Base-by-base conservation (phyloP, 2,888 invertebrate genomes). In the Microplitis deprimator region DNA sequence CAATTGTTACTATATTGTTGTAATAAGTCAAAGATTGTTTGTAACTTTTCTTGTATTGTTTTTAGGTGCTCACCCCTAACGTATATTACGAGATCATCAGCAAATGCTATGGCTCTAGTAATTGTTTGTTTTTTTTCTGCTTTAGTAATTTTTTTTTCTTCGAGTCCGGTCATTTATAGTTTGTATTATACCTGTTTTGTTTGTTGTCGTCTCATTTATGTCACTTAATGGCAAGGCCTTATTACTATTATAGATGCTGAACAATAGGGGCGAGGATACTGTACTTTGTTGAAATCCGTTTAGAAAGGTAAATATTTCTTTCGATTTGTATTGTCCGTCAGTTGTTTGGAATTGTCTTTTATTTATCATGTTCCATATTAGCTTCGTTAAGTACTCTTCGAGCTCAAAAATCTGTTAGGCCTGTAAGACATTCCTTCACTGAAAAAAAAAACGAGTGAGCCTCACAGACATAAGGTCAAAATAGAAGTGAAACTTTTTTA, bases 1-100 rank as follows among this genome's bases (percentile, higher is more conserved):
- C 69, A 80, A 0, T 40, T 75, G 50, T 62, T 16, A n/a, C 75
- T 50, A 5, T 70, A 70, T 13, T 17, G 17, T 75, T 65, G 61
- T 6, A 75, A n/a, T 68, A 38, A 39, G 16, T 71, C 41, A 8
- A 78, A 67, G 10, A 67, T 39, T 5, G 38, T n/a, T 68, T 78
- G 73, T 7, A 78, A 16, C 61, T 77, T 62, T 13, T 71, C 29
- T 71, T 71, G 64, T 1, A 75, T 50, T 20, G 61, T 60, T 29
- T n/a, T 50, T 39, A 40, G 6, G n/a, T 67, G 71, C 20, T 75
- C 73, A 10, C 64, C 76, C 67, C 17, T 73, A 2, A 50, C 20
- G 62, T 79, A 80, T 2, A 78, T 72, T 10, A 82, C 4, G 0
- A 80, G 39, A 16, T 81, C 80, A 61, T 81, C 79, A 6, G 81